Evolutionary conservation across 2,888 invertebrate genomes (phyloP), one percentile per base, ranked within the genome.

Genomic region (Eueremaeus valkanovi): DNA sequence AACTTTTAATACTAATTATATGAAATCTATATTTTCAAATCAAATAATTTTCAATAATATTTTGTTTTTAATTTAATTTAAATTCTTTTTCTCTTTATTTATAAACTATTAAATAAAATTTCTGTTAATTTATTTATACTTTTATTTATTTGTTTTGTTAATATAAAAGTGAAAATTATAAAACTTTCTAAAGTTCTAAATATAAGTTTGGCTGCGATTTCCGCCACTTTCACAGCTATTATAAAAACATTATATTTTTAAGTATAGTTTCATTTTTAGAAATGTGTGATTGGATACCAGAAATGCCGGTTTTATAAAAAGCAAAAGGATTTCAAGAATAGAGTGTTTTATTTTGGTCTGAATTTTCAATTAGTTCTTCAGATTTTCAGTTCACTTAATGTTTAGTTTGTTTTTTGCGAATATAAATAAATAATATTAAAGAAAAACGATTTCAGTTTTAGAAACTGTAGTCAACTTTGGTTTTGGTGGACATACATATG

Each of bases 311-410:
- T 70, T 66, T 70, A 24, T 45, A 45, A 66, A 70, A 70, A 70
- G 70, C 70, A 70, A 70, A 70, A 70, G 70, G 70, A 70, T 70
- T 70, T 70, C 45, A 5, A 27, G n/a, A 1, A 66, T 55, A 70
- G 45, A 66, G 36, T 66, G 33, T 66, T 24, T 45, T 70, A 70
- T 70, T 70, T 70, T 70, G 45, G 70, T 45, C 24, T 42, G 6
- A 21, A 42, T 42, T 42, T 40, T 13, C 63, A 66, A 70, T 70
- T 70, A 70, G 70, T 70, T 24, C 24, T 27, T 70, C n/a, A 70
- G 70, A 45, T 24, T 16, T 27, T 70, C n/a, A 42, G 21, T 42
- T 66, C 66, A 66, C 36, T 40, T 21, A 58, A 9, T 29, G 58
- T 58, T 58, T 58, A 58, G 31, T 29, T 55, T 51, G 18, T 27